Percentiles rank a stretch among this genome's conserved stretches.
phyloP scores from a whole-genome alignment of 2,113 vertebrate species.

The Eulemur rufifrons region DNA sequence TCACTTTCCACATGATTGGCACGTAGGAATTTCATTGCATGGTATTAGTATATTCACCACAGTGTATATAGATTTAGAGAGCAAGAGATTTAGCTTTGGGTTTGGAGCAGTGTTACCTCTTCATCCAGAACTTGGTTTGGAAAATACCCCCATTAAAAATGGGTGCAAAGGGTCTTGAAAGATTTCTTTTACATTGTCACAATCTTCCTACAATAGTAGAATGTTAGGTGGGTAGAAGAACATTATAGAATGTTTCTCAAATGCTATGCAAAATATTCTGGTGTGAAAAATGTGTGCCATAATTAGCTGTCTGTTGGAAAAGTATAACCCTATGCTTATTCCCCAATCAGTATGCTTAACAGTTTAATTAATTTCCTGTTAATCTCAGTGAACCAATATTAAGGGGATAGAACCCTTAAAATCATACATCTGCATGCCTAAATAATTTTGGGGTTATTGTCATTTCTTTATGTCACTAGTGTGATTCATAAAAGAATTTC shows the following conservation, averaged over 20 bases:
- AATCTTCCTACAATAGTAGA: neutral
- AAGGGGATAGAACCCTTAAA: neutral
- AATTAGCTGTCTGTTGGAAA: neutral
- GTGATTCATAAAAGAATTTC: slow-evolving; percentile 36
- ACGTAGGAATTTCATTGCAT: neutral
- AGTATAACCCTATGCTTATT: neutral
- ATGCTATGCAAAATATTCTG: neutral
- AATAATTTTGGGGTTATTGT: slow-evolving; percentile 3
- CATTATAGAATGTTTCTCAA: slow-evolving; percentile 6
- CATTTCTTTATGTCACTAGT: slow-evolving; percentile 3
- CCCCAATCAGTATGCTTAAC: neutral
- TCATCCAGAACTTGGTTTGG: neutral
- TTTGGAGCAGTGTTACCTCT: neutral
- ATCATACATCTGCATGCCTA: neutral
- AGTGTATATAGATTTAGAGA: neutral
- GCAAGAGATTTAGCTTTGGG: neutral
- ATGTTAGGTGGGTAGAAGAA: neutral
- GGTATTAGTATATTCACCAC: neutral
- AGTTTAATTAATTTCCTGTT: slow-evolving; percentile 2
- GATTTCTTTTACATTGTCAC: neutral
- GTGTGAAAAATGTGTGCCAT: neutral
- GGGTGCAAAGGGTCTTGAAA: neutral
- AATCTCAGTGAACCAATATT: neutral
- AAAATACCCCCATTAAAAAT: neutral
- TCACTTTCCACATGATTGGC: neutral